These are phyloP conservation scores for Rambutsinella grinnellia DNA, from an alignment of 2,888 invertebrate species.

Conservation along the genomic window DNA sequence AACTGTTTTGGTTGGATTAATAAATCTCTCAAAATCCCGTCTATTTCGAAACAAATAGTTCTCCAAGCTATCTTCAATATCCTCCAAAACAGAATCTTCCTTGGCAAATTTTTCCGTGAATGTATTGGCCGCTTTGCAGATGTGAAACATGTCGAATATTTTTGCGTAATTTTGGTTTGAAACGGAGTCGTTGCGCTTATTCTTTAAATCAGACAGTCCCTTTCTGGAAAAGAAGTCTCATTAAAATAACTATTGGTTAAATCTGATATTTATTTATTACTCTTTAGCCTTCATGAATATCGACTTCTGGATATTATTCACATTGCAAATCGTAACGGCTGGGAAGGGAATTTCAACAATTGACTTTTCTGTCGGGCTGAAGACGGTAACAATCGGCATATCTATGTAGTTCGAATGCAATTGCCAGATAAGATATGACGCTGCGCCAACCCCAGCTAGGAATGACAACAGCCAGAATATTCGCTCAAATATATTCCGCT, in stretches of 20 bases:
- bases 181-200: too few relatives aligned
- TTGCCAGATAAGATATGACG: conserved; percentile 41
- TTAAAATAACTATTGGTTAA: not conserved
- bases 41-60: not conserved
- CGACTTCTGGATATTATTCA: conserved; percentile 54
- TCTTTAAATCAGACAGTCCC: too few relatives aligned
- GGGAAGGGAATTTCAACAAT: conserved; percentile 60
- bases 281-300: conserved; percentile 38
- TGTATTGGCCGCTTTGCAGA: conserved; percentile 45
- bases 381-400: conserved; percentile 58
- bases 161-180: too few relatives aligned
- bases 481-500: conserved; percentile 10
- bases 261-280: conserved; percentile 7
- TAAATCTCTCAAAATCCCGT: not conserved
- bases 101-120: conserved; percentile 45
- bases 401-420: conserved; percentile 46
- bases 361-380: conserved; percentile 48
- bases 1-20: not conserved
- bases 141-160: conserved; percentile 40
- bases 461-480: conserved; percentile 59
- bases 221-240: not conserved
- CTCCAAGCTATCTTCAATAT: not conserved
- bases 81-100: not conserved
- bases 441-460: conserved; percentile 19
- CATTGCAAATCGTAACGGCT: conserved; percentile 61